Evolutionary conservation across 2,888 invertebrate genomes (phyloP), one percentile per base, ranked within the genome.

Genomic region (Eutolmus rufibarbis): DNA sequence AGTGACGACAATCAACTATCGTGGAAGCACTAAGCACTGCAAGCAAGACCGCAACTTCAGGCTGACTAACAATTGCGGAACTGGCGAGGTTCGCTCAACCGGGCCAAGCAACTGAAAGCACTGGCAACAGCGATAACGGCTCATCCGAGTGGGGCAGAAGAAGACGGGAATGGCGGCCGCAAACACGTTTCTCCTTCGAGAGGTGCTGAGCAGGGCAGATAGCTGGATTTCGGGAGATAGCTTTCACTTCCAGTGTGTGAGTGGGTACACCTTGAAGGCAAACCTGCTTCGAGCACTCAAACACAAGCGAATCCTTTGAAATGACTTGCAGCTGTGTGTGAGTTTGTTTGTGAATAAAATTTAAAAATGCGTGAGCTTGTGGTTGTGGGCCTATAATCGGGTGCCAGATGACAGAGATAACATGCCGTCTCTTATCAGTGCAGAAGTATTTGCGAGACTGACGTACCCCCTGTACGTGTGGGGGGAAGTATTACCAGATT

Each of bases 1-100:
- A 74, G 43, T 31, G 74, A 51, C 85, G 74, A 85, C 85, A 12
- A 74, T 85, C 85, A 74, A 85, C 85, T 85, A 85, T 14, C 74
- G 46, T 16, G 74, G 57, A 46, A 74, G 9, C 46, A 43, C 84
- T 74, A 31, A 74, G 43, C 74, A 28, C 31, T 66, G 46, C n/a
- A 31, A 28, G 28, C 40, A 74, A 85, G 23, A 37, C 57, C 37
- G 82, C 66, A 43, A 85, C 85, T 74, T 46, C 46, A 57, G 43
- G 31, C 37, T 56, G 46, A 74, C 74, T 74, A 28, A 85, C 40
- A 74, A 74, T 34, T 74, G 46, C 43, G 74, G n/a, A 74, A 85
- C 74, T 74, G 31, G 2, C 85, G 8, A 74, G 51, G n/a, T 19
- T 51, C 51, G 51, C n/a, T 31, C 19, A n/a, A 46, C 43, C 74